Base-by-base conservation (phyloP, 2,888 invertebrate genomes). In the Heteromurus nitidus region DNA sequence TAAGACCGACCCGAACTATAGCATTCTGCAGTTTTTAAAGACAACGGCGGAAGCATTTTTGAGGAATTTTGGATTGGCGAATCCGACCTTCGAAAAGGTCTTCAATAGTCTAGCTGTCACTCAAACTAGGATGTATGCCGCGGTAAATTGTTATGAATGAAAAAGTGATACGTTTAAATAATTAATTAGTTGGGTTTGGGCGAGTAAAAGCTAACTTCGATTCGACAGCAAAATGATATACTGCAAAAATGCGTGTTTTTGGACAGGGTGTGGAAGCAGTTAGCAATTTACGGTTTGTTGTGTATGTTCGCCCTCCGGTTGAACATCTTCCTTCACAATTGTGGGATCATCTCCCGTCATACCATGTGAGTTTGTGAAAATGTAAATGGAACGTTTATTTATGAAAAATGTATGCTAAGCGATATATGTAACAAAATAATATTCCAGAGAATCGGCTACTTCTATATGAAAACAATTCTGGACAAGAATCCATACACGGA, bases 381-480 rank as follows among this genome's bases (percentile, higher is more conserved):
- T n/a, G n/a, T n/a, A n/a, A n/a, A n/a, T n/a, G n/a, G n/a, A n/a
- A n/a, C n/a, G n/a, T n/a, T n/a, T n/a, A n/a, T n/a, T n/a, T n/a
- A n/a, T n/a, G n/a, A n/a, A n/a, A n/a, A n/a, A n/a, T n/a, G n/a
- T n/a, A n/a, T n/a, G n/a, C n/a, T n/a, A n/a, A n/a, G n/a, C n/a
- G n/a, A n/a, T n/a, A n/a, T n/a, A n/a, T n/a, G n/a, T n/a, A n/a
- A n/a, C n/a, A n/a, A n/a, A n/a, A n/a, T n/a, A n/a, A n/a, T n/a
- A n/a, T n/a, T n/a, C n/a, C 24, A 80, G 79, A 42, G 70, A 44
- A 72, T 50, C 5, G 79, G 79, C 36, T 65, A 80, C 24, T 72
- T 55, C 28, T 80, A 80, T 44, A 72, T 70, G 69, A 62, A 80
- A 26, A 42, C 72, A 1, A 80, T 80, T 55, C 65, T 80, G 0